phyloP scores from a whole-genome alignment of 2,888 invertebrate species.

The Lochmaea capreae region DNA sequence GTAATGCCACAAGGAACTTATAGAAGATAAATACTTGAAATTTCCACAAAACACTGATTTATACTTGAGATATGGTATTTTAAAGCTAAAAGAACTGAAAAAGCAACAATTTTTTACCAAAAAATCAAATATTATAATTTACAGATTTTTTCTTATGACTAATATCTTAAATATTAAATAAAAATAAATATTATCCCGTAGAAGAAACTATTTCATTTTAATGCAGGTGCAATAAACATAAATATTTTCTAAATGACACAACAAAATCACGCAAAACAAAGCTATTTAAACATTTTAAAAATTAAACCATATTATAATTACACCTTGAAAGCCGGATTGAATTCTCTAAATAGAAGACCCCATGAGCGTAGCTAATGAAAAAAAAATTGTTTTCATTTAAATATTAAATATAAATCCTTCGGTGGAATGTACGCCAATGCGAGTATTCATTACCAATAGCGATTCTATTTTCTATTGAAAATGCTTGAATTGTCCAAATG shows the following conservation, averaged over 20 bases:
- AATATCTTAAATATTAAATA: too few species aligned
- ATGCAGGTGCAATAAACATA: slow-evolving; percentile 7
- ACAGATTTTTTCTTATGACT: too few species aligned
- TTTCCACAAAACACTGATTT: too few species aligned
- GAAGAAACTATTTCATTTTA: background rate
- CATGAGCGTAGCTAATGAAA: slow-evolving; percentile 33
- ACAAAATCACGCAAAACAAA: slow-evolving; percentile 49
- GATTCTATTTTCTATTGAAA: slow-evolving; percentile 55
- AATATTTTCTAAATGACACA: slow-evolving; percentile 34
- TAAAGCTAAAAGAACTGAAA: too few species aligned
- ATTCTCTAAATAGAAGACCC: slow-evolving; percentile 43
- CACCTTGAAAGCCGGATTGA: slow-evolving; percentile 35
- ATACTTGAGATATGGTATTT: too few species aligned
- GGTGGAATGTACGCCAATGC: slow-evolving; percentile 3
- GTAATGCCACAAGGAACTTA: too few species aligned
- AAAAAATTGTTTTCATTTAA: too few species aligned
- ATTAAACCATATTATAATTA: slow-evolving; percentile 34
- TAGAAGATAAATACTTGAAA: too few species aligned
- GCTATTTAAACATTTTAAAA: slow-evolving; percentile 34
- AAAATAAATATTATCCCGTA: too few species aligned
- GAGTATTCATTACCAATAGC: slow-evolving; percentile 26
- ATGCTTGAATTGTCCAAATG: slow-evolving; percentile 59
- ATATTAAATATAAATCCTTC: background rate
- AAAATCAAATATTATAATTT: too few species aligned
- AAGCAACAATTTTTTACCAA: too few species aligned